Evolutionary conservation across 2,113 vertebrate species (phyloP), one percentile per base, ranked within the genome.

Genomic region (Gopherus evgoodei): DNA sequence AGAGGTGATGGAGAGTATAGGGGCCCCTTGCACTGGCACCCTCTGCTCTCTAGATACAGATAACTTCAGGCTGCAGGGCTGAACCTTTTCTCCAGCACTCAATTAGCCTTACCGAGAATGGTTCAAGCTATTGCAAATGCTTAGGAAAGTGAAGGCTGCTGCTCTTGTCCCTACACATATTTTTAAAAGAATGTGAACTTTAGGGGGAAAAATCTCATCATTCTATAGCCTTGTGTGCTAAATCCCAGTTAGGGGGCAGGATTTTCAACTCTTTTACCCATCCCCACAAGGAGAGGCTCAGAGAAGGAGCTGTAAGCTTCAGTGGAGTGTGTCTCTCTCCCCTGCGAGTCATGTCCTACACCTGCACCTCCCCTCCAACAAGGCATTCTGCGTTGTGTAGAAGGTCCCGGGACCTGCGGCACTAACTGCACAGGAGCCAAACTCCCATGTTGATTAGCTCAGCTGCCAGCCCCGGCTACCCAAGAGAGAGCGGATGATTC

Each of bases 241-340:
- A 8, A n/a, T 38, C 50, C 31, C 50, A 22, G 79, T 31, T 47
- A 16, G 31, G 59, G 29, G 47, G 47, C 78, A 38, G 82, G 22
- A 49, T 90, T 82, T 4, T 56, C n/a, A 3, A 0, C 2, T 21
- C 4, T 9, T 6, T 2, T 1, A 0, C n/a, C 7, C 83, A 5
- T 57, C 29, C 38, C 22, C 0, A 1, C 29, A 6, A 0, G 0
- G 9, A 1, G 1, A 44, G 31, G 22, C 0, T 65, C 7, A 1
- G 4, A 1, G 69, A 17, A 57, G 38, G 2, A 0, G 25, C 5
- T 25, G 59, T 35, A 31, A 65, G 24, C 3, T 25, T 57, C 56
- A 57, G 59, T 31, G 59, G 7, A 59, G 57, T 14, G 27, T 27
- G 16, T n/a, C 31, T 31, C 31, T 9, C 65, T 38, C 17, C 19